These are phyloP conservation scores for Phycodurus eques DNA, from an alignment of 2,113 vertebrate species.

Conservation along the genomic window DNA sequence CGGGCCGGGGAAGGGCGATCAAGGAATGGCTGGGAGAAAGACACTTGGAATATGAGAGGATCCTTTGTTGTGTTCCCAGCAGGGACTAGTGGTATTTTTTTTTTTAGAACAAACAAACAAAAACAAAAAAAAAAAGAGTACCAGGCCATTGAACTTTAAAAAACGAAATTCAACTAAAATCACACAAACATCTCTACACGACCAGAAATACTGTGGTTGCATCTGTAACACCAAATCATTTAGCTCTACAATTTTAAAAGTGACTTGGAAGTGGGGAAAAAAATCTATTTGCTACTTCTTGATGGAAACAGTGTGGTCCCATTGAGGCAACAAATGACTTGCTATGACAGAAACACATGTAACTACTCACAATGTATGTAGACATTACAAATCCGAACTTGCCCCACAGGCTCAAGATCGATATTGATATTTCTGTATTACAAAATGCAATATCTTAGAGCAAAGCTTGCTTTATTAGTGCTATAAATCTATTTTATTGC, in stretches of 20 bases:
- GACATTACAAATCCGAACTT: conserved; percentile 18
- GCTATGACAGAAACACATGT: conserved; percentile 12
- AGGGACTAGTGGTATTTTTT: neutral
- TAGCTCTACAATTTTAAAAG: conserved; percentile 11
- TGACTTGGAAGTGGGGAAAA: neutral
- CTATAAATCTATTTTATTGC: conserved; percentile 45
- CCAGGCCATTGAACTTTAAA: neutral
- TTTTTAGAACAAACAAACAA: too few relatives aligned
- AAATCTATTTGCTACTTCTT: conserved; percentile 15
- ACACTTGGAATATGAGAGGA: neutral
- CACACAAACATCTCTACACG: neutral
- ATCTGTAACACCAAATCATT: too few relatives aligned
- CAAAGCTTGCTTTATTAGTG: conserved; percentile 34
- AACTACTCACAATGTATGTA: conserved; percentile 3
- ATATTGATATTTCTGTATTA: conserved; percentile 34
- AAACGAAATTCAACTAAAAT: neutral
- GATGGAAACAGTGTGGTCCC: conserved; percentile 7
- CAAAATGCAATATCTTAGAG: conserved; percentile 31
- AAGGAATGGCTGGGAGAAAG: too few relatives aligned
- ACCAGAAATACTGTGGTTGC: too few relatives aligned
- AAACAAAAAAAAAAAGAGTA: conserved; percentile 18
- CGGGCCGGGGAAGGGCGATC: neutral
- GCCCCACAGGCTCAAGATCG: conserved; percentile 6
- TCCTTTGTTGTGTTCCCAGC: conserved; percentile 1
- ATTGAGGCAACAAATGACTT: conserved; percentile 3